Base-by-base conservation (phyloP, 2,113 vertebrate species). In the Plecturocebus donacophilus region DNA sequence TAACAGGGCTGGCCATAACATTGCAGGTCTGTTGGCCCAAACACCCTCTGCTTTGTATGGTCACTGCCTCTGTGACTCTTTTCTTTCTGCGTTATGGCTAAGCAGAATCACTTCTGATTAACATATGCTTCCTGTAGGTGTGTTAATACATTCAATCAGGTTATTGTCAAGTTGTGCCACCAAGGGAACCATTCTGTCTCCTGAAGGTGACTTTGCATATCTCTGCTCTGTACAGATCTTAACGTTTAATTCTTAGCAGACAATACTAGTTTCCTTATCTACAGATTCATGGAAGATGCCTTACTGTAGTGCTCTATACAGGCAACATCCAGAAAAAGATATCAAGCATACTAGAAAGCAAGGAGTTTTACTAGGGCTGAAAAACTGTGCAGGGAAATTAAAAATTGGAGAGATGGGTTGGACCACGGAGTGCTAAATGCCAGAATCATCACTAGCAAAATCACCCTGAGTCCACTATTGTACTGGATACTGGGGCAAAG, bases 131-230 rank as follows among this genome's bases (percentile, higher is more conserved):
- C 87, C 95, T n/a, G 70, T 80, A 90, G 87, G 93, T 93, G 95
- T 77, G 94, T 87, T 97, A 97, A 97, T 97, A 87, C 79, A 91
- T 94, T 97, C 97, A 71, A 93, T 97, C 96, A 71, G 96, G 96
- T 91, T 83, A 79, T 91, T 90, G 91, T 95, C 95, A 87, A 95
- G 79, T 83, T 23, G 10, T 5, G 80, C 91, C 5, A 1, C 96
- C 82, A 68, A 80, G 97, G 96, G 96, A 97, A 61, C 86, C 27
- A 38, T 80, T 94, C 95, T 56, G 54, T 45, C 96, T 97, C 73
- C 61, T 91, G 93, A 97, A 97, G 97, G 96, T 97, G 96, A 97
- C 97, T 97, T 97, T 98, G 97, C 79, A 64, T 82, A 77, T 85
- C 86, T 95, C 95, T 49, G 68, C 93, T 94, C 86, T 80, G 73